phyloP scores from a whole-genome alignment of 1,140 invertebrate species.

The Bombus ignitus region DNA sequence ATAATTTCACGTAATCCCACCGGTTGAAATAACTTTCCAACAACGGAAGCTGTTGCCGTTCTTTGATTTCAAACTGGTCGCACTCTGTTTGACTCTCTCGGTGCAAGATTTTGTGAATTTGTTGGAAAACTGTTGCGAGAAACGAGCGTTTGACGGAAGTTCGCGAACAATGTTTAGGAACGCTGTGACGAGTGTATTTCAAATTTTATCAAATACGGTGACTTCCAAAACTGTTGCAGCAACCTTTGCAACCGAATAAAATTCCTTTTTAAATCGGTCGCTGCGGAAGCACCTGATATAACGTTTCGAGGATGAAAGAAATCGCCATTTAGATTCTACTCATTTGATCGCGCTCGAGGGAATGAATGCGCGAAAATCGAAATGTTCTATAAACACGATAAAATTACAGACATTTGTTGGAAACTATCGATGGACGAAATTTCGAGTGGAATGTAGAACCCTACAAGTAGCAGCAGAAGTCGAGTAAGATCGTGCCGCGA shows the following conservation, averaged over 20 bases:
- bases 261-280: too few relatives aligned
- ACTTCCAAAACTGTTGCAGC: too few relatives aligned
- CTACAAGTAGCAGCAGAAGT: constrained; percentile 4
- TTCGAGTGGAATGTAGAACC: background rate
- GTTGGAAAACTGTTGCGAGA: background rate
- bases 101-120: background rate
- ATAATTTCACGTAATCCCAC: background rate
- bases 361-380: background rate
- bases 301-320: too few relatives aligned
- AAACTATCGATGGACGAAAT: background rate
- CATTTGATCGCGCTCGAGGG: too few relatives aligned
- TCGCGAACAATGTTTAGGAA: too few relatives aligned
- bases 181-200: too few relatives aligned
- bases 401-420: background rate
- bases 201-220: too few relatives aligned
- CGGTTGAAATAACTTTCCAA: background rate
- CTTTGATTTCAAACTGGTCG: background rate
- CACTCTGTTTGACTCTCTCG: background rate
- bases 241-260: too few relatives aligned
- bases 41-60: background rate
- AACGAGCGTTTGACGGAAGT: too few relatives aligned
- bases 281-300: too few relatives aligned
- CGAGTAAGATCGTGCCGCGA: background rate
- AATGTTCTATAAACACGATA: background rate
- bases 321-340: too few relatives aligned